Evolutionary conservation across 1,140 invertebrate species (phyloP).

Genomic region (Brachionus rubens): DNA sequence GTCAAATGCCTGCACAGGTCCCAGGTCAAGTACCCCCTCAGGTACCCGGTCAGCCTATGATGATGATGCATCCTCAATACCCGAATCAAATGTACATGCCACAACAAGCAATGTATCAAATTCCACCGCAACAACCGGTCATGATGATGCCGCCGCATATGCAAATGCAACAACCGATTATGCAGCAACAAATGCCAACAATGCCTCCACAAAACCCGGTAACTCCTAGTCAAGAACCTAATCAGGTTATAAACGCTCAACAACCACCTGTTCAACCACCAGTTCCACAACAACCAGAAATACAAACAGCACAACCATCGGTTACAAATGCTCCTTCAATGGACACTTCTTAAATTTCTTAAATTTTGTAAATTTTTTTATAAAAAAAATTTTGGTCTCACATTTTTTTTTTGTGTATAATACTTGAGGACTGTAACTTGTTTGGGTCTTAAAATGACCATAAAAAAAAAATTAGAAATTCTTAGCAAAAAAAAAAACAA

Average conservation of each 20-base stretch:
- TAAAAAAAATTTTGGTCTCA: constrained; percentile 11
- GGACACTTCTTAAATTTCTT: constrained; percentile 18
- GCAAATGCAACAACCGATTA: background rate
- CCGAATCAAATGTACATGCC: constrained; percentile 30
- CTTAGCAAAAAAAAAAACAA: background rate
- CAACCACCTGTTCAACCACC: constrained; percentile 3
- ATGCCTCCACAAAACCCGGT: background rate
- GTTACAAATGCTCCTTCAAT: constrained; percentile 19
- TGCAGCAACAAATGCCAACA: background rate
- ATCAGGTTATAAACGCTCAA: constrained; percentile 30
- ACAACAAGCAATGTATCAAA: background rate
- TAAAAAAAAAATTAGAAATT: constrained; percentile 8
- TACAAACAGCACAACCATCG: background rate
- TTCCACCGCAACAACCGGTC: background rate
- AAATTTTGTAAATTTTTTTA: constrained; percentile 30
- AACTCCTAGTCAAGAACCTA: constrained; percentile 29
- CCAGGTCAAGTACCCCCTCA: background rate
- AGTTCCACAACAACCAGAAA: constrained; percentile 1
- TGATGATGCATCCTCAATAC: constrained; percentile 37
- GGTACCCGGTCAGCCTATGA: background rate
- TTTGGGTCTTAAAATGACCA: constrained; percentile 21
- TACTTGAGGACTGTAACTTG: constrained; percentile 19
- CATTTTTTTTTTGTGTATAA: constrained; percentile 27
- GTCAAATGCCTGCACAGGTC: background rate
- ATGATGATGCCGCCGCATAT: constrained; percentile 32